These are phyloP conservation scores for Danio tinwini DNA, from an alignment of 2,797 vertebrate genomes.

Conservation along the genomic window DNA sequence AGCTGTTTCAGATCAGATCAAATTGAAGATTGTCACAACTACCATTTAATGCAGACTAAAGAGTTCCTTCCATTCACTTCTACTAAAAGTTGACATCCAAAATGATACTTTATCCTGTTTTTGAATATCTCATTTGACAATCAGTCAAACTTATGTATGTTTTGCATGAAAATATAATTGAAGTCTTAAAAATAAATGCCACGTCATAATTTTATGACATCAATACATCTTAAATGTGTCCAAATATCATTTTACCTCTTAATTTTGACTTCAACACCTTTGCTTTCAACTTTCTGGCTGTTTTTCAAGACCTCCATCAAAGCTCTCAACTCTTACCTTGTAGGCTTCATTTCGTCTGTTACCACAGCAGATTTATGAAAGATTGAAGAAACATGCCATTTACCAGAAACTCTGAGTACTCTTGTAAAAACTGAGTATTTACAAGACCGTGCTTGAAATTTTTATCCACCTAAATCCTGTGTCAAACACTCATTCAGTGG, in stretches of 20 bases:
- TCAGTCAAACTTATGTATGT: neutral
- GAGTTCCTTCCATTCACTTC: neutral
- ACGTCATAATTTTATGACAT: neutral
- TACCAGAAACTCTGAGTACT: slow-evolving; percentile 7
- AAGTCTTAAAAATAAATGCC: neutral
- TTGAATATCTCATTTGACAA: neutral
- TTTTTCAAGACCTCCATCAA: slow-evolving; percentile 17
- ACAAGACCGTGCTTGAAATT: slow-evolving; percentile 26
- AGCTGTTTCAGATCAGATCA: too few relatives aligned
- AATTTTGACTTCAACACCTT: slow-evolving; percentile 13
- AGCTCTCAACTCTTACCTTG: neutral
- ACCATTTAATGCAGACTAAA: neutral
- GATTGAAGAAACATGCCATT: slow-evolving; percentile 10
- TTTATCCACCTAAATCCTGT: slow-evolving; percentile 7
- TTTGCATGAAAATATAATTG: neutral
- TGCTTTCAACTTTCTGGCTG: neutral
- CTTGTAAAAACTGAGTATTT: neutral
- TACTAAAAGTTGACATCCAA: neutral
- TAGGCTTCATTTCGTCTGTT: slow-evolving; percentile 13
- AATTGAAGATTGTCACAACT: too few relatives aligned
- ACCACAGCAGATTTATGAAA: slow-evolving; percentile 26
- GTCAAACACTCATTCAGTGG: neutral
- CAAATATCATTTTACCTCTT: neutral
- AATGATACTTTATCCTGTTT: neutral
- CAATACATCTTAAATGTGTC: slow-evolving; percentile 1